phyloP scores from a whole-genome alignment of 2,113 vertebrate species.

The Silurus meridionalis region DNA sequence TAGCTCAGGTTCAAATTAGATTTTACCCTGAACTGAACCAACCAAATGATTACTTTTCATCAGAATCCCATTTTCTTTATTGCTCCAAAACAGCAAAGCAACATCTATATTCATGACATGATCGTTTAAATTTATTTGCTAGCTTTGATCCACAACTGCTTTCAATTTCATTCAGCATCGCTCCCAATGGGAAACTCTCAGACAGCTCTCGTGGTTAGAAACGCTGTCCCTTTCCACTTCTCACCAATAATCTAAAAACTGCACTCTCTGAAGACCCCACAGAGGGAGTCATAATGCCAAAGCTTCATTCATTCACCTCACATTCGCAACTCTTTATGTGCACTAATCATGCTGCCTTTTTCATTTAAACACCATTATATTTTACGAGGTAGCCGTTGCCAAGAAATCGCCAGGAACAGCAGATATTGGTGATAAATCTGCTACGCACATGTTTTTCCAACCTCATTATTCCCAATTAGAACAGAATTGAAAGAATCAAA shows the following conservation, averaged over 20 bases:
- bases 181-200: constrained; percentile 21
- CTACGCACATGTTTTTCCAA: constrained; percentile 19
- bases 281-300: constrained; percentile 28
- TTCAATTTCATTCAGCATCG: constrained; percentile 36
- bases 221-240: constrained; percentile 33
- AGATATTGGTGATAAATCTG: neutral
- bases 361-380: neutral
- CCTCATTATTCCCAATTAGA: constrained; percentile 35
- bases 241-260: neutral
- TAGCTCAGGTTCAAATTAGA: neutral
- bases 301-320: constrained; percentile 3
- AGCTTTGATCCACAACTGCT: constrained; percentile 41
- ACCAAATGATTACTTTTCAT: neutral
- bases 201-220: constrained; percentile 20
- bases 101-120: constrained; percentile 18
- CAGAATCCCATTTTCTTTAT: neutral
- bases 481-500: constrained; percentile 21
- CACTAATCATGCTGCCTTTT: neutral
- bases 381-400: neutral
- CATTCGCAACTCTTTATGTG: neutral
- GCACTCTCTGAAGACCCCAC: constrained; percentile 2
- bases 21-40: neutral
- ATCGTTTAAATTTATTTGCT: constrained; percentile 20
- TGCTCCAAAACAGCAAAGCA: neutral
- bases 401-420: neutral